Percentiles rank a stretch among this genome's conserved stretches.
phyloP scores from a whole-genome alignment of 1,140 invertebrate genomes.

The Samia ricini region DNA sequence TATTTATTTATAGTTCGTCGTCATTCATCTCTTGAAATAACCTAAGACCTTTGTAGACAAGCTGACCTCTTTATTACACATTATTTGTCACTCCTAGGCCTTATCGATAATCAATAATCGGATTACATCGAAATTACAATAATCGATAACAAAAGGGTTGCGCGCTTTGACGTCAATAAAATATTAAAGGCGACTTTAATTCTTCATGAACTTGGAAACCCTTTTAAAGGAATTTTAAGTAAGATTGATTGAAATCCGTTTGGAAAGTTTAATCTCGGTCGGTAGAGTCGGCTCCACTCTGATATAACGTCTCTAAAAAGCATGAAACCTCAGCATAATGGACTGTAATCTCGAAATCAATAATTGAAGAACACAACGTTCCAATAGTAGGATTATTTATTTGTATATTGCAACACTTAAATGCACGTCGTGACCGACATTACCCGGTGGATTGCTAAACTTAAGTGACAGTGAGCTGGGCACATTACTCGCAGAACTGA shows the following conservation, averaged over 20 bases:
- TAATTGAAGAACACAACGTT: neutral
- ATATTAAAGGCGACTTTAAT: constrained; percentile 8
- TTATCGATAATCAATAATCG: constrained; percentile 14
- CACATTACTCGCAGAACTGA: no score
- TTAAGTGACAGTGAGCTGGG: no score
- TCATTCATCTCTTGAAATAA: no score
- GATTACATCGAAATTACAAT: constrained; percentile 17
- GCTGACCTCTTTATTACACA: neutral
- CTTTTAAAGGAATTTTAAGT: constrained; percentile 5
- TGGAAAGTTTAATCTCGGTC: constrained; percentile 5
- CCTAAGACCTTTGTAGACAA: no score
- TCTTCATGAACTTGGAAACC: constrained; percentile 4
- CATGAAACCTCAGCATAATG: neutral
- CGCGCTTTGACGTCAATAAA: constrained; percentile 11
- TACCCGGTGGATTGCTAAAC: no score
- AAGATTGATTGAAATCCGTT: constrained; percentile 11
- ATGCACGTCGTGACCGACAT: no score
- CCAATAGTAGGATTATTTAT: constrained; percentile 3
- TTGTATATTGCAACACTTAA: no score
- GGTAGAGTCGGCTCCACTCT: neutral
- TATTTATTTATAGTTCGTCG: no score
- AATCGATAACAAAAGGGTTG: constrained; percentile 18
- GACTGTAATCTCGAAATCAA: neutral
- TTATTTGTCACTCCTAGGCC: neutral
- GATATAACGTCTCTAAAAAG: neutral